phyloP scores from a whole-genome alignment of 2,888 invertebrate genomes.

The Drosophila meridionalis region DNA sequence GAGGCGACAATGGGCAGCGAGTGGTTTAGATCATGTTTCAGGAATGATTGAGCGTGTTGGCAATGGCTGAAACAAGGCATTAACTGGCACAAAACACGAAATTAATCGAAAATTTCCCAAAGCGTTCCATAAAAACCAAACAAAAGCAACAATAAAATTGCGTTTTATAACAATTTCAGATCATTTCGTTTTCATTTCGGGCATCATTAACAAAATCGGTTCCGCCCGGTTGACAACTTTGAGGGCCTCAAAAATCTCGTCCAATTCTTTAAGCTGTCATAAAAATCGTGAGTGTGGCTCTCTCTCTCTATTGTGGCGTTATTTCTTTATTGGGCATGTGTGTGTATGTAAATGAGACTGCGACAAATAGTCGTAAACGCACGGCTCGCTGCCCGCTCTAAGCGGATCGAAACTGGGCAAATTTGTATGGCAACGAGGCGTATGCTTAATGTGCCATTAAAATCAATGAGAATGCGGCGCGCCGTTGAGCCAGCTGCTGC shows the following conservation, averaged over 20 bases:
- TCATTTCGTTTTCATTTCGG: slow-evolving; percentile 70
- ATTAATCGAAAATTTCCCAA: slow-evolving; percentile 43
- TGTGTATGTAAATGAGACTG: slow-evolving; percentile 56
- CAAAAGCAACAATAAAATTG: slow-evolving; percentile 57
- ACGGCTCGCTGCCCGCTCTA: slow-evolving; percentile 7
- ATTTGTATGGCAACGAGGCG: slow-evolving; percentile 72
- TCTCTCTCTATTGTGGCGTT: slow-evolving; percentile 20
- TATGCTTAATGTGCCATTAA: slow-evolving; percentile 78
- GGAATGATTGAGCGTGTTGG: not conserved
- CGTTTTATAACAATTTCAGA: slow-evolving; percentile 73
- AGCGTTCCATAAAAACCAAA: slow-evolving; percentile 43
- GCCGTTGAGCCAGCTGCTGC: slow-evolving; percentile 27
- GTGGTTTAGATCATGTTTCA: slow-evolving; percentile 67
- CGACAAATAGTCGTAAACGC: slow-evolving; percentile 46
- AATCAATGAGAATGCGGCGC: slow-evolving; percentile 68
- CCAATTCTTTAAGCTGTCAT: slow-evolving; percentile 60
- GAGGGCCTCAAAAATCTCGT: slow-evolving; percentile 47
- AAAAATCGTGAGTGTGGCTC: slow-evolving; percentile 36
- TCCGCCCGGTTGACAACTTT: slow-evolving; percentile 74
- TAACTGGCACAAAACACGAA: slow-evolving; percentile 13
- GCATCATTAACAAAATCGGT: slow-evolving; percentile 77
- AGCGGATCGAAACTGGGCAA: slow-evolving; percentile 38
- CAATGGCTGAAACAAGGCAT: slow-evolving; percentile 14
- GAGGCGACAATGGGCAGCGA: slow-evolving; percentile 44
- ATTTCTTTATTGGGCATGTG: slow-evolving; percentile 50